Evolutionary conservation across 2,113 vertebrate species (phyloP).

Genomic region (Propithecus coquereli): DNA sequence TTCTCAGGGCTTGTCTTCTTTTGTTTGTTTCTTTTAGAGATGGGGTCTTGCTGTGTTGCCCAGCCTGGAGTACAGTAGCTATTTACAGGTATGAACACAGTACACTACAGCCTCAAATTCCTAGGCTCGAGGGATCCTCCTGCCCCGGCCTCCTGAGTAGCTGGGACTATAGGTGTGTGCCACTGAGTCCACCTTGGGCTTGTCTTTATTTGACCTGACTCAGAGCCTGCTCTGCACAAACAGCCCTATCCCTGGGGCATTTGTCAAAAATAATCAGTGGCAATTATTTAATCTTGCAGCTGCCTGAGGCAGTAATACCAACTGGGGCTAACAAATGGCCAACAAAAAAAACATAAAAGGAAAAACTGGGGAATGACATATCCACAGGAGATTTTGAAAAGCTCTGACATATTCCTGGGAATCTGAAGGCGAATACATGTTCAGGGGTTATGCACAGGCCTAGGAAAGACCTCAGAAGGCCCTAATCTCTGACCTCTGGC

Average conservation of each 20-base stretch:
- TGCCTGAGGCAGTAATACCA: neutral
- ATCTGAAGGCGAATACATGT: neutral
- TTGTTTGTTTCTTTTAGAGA: neutral
- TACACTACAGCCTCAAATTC: neutral
- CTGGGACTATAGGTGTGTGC: neutral
- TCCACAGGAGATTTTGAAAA: neutral
- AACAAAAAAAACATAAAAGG: neutral
- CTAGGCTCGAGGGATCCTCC: neutral
- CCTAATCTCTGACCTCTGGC: neutral
- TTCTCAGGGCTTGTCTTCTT: neutral
- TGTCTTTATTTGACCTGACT: neutral
- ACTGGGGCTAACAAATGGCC: neutral
- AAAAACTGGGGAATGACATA: neutral
- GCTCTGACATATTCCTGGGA: neutral
- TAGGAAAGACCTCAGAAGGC: neutral
- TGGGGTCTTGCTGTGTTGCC: neutral
- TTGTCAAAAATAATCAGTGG: neutral
- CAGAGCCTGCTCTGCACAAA: neutral
- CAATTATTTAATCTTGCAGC: neutral
- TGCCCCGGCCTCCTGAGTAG: neutral
- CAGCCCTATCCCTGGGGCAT: neutral
- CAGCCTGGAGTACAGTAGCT: neutral
- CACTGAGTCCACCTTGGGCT: neutral
- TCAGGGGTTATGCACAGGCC: neutral
- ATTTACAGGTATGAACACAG: neutral